Base-by-base conservation (phyloP, 1,140 invertebrate species). In the Ceratosolen solmsi region DNA sequence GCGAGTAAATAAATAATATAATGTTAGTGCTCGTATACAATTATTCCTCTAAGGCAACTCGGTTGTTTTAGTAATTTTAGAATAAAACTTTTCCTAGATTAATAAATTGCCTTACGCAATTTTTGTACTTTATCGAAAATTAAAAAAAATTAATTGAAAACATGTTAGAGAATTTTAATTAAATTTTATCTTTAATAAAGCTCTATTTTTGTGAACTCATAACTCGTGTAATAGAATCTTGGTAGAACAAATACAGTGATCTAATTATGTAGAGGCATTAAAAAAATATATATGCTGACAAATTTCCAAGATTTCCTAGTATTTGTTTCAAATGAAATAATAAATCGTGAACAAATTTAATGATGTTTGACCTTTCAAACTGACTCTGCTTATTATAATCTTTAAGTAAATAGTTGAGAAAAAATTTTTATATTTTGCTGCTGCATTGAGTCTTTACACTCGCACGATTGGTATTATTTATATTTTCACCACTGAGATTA, bases 361-460 rank as follows among this genome's bases (percentile, higher is more conserved):
- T 17, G 60, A 65, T 36, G 60, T 65, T 65, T 65, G 60, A 65
- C 60, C 60, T 22, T 36, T 36, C 36, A 65, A 33, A 65, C 60
- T 65, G 30, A 60, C 15, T 27, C 60, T 36, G 17, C 60, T 65
- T 22, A 4, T 36, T 65, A 0, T 36, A 15, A 65, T 36, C 33
- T 22, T 60, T 15, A 11, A 65, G 22, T 65, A 65, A 65, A 20
- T 65, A 65, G 30, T 13, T 9, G 11, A n/a, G n/a, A 65, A 27
- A 65, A 65, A 65, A 36, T 9, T 27, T 54, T 5, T 36, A 11
- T 65, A 36, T 65, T 36, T 65, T 65, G 36, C 25, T 30, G 3
- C 27, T 36, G 15, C 17, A 36, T 65, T 22, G 58, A 60, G 25
- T 30, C 25, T 60, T 27, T 60, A 25, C 58, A 30, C 58, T 30